phyloP scores from a whole-genome alignment of 2,113 vertebrate species.

The Regulus satrapa region DNA sequence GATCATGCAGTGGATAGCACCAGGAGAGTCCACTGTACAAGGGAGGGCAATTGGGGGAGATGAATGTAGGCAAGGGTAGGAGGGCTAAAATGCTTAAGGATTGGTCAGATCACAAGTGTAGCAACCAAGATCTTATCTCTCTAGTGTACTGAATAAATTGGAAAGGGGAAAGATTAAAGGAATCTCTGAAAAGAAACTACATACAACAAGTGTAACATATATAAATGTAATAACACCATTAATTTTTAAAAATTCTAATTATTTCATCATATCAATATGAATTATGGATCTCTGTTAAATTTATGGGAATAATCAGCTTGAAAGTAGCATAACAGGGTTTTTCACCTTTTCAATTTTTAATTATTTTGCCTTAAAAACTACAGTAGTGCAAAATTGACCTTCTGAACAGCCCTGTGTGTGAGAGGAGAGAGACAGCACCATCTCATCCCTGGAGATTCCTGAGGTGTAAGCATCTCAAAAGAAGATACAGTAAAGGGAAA shows the following conservation, averaged over 20 bases:
- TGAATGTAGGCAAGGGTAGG: not conserved
- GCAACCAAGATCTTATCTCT: not conserved
- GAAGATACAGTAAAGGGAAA: not conserved
- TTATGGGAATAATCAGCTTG: not conserved
- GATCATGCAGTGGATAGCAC: not conserved
- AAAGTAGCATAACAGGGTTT: not conserved
- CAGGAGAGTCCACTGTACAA: not conserved
- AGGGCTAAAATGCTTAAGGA: not conserved
- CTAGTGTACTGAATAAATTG: not conserved
- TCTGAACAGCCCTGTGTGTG: not conserved
- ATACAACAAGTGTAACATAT: not conserved
- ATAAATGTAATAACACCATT: not conserved
- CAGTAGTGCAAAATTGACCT: not conserved
- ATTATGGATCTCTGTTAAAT: not conserved
- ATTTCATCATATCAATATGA: not conserved
- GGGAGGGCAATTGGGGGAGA: not conserved
- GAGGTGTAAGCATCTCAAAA: not conserved
- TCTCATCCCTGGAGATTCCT: not conserved
- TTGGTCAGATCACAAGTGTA: not conserved
- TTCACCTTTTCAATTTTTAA: not conserved
- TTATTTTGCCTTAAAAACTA: not conserved
- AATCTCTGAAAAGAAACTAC: not conserved
- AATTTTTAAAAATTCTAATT: not conserved
- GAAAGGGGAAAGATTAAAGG: not conserved
- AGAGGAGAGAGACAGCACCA: not conserved